These are phyloP conservation scores for Cyprinodon variegatus DNA, from an alignment of 2,113 vertebrate genomes.

Conservation along the genomic window DNA sequence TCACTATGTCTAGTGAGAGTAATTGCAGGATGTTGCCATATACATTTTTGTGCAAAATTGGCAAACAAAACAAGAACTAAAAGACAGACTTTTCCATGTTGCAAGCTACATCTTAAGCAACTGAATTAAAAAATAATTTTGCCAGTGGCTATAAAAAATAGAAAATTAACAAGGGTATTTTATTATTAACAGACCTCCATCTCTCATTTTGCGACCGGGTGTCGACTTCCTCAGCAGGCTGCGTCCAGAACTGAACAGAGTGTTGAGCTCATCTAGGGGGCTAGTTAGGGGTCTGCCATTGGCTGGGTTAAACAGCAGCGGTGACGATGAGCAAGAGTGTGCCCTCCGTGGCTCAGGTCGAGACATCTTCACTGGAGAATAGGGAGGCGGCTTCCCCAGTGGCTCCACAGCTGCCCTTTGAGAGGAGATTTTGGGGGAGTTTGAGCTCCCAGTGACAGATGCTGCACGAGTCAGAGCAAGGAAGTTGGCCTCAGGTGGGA, in stretches of 20 bases:
- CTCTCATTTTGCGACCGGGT: constrained; percentile 88
- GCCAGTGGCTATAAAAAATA: not conserved
- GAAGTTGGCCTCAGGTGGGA: constrained; percentile 83
- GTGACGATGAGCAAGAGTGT: constrained; percentile 84
- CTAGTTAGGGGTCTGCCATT: constrained; percentile 87
- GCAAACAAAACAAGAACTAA: too few relatives aligned
- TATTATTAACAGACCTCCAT: constrained; percentile 83
- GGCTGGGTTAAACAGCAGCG: constrained; percentile 86
- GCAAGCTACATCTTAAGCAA: not conserved
- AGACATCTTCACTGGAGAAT: constrained; percentile 84
- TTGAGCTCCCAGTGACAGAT: constrained; percentile 73
- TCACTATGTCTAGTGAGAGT: too few relatives aligned
- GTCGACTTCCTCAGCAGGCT: constrained; percentile 90
- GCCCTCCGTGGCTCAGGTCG: constrained; percentile 83
- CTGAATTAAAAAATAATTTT: not conserved
- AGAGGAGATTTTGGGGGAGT: constrained; percentile 78
- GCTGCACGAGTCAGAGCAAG: constrained; percentile 76
- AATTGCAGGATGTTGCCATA: too few relatives aligned
- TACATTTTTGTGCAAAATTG: too few relatives aligned
- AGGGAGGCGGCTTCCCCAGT: constrained; percentile 79
- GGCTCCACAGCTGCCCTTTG: constrained; percentile 75
- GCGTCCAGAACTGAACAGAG: constrained; percentile 92
- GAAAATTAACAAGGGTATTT: not conserved
- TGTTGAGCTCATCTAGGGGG: constrained; percentile 94
- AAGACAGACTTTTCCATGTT: too few relatives aligned